These are phyloP conservation scores for Harmothoe impar DNA, from an alignment of 2,888 invertebrate species.

Conservation along the genomic window DNA sequence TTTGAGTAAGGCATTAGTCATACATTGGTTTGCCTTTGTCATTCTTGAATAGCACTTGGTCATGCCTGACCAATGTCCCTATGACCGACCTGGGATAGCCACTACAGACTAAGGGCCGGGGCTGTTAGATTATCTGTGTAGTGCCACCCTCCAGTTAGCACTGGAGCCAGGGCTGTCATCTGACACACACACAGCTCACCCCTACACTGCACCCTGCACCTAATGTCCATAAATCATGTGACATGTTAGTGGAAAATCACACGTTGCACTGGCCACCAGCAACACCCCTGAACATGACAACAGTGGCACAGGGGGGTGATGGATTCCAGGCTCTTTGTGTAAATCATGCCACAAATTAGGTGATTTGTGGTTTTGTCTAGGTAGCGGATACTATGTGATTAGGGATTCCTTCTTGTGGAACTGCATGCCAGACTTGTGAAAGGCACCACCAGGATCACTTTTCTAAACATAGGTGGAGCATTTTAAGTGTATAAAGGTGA, in stretches of 20 bases:
- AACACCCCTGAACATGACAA: background rate
- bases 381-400: background rate
- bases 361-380: background rate
- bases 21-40: background rate
- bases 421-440: background rate
- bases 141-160: background rate
- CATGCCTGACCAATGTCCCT: too few species aligned
- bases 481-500: too few species aligned
- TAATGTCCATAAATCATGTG: constrained; percentile 13
- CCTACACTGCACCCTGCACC: constrained; percentile 1
- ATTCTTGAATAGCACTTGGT: too few species aligned
- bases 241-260: constrained; percentile 16
- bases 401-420: background rate
- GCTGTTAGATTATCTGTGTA: too few species aligned
- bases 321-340: background rate
- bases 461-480: too few species aligned
- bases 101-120: too few species aligned
- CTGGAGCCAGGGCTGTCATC: background rate
- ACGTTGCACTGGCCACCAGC: background rate
- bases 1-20: background rate
- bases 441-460: background rate
- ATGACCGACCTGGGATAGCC: too few species aligned
- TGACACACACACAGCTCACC: constrained; percentile 4
- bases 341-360: constrained; percentile 3
- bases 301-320: background rate